These are phyloP conservation scores for Panagrolaimus sp. DNA, from an alignment of 1,140 invertebrate species.

Conservation along the genomic window DNA sequence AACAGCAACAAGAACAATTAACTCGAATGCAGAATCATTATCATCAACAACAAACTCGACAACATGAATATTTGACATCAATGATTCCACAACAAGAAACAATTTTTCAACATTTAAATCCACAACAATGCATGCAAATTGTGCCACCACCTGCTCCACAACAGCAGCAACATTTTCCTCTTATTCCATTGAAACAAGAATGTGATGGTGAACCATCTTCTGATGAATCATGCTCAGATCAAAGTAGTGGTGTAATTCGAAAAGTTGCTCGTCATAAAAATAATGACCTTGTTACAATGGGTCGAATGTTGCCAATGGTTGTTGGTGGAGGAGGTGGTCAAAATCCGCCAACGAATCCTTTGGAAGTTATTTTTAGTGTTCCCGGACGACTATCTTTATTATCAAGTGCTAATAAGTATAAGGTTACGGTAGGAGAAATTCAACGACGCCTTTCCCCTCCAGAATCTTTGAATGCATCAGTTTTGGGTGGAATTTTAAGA, in stretches of 20 bases:
- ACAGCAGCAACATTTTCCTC: background rate
- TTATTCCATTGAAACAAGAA: background rate
- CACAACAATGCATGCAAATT: background rate
- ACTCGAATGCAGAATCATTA: constrained; percentile 1
- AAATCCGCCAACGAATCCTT: constrained; percentile 62
- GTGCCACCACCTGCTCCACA: background rate
- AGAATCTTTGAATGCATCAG: constrained; percentile 89
- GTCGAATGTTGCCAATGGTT: constrained; percentile 1
- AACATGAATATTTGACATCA: background rate
- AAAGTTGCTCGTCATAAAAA: constrained; percentile 1
- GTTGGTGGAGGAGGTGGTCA: background rate
- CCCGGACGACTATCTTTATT: constrained; percentile 90
- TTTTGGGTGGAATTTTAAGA: constrained; percentile 84
- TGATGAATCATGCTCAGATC: background rate
- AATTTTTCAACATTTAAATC: background rate
- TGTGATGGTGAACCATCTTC: background rate
- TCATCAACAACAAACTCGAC: background rate
- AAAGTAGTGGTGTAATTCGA: background rate
- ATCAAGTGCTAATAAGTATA: constrained; percentile 96
- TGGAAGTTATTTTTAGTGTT: constrained; percentile 76
- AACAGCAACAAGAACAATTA: background rate
- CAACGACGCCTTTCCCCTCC: constrained; percentile 90
- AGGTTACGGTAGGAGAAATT: constrained; percentile 97
- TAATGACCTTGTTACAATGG: background rate
- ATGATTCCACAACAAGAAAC: background rate